Evolutionary conservation across 2,113 vertebrate species (phyloP).

Genomic region (Tupaia tana): DNA sequence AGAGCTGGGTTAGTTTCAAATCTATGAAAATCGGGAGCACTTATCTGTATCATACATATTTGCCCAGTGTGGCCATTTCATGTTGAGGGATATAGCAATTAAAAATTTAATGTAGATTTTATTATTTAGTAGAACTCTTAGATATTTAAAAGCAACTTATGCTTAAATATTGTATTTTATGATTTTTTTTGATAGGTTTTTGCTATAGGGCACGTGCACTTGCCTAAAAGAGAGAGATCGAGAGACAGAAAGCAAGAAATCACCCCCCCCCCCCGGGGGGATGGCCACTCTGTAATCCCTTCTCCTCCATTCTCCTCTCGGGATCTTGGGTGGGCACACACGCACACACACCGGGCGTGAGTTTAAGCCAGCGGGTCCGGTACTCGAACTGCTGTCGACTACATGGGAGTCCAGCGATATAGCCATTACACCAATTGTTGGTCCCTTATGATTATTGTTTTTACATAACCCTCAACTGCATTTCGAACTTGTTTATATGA

Average conservation of each 20-base stretch:
- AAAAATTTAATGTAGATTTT: background rate
- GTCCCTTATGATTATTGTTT: background rate
- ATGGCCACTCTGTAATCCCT: too few species aligned
- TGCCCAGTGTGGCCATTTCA: background rate
- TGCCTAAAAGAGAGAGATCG: too few species aligned
- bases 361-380: too few species aligned
- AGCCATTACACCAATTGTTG: too few species aligned
- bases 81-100: background rate
- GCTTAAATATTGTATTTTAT: background rate
- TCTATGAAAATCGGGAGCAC: background rate
- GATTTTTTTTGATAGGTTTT: background rate
- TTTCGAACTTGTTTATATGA: background rate
- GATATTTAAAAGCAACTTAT: conserved; percentile 35
- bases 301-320: too few species aligned
- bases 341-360: too few species aligned
- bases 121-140: conserved; percentile 48
- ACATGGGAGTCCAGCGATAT: too few species aligned
- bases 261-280: too few species aligned
- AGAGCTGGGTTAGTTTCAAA: background rate
- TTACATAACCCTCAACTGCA: background rate
- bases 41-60: background rate
- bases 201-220: too few species aligned
- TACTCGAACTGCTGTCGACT: too few species aligned
- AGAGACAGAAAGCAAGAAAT: too few species aligned
- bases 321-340: too few species aligned